Evolutionary conservation across 1,140 invertebrate genomes (phyloP), one percentile per base, ranked within the genome.

Genomic region (Yoshiicerus persimilis): DNA sequence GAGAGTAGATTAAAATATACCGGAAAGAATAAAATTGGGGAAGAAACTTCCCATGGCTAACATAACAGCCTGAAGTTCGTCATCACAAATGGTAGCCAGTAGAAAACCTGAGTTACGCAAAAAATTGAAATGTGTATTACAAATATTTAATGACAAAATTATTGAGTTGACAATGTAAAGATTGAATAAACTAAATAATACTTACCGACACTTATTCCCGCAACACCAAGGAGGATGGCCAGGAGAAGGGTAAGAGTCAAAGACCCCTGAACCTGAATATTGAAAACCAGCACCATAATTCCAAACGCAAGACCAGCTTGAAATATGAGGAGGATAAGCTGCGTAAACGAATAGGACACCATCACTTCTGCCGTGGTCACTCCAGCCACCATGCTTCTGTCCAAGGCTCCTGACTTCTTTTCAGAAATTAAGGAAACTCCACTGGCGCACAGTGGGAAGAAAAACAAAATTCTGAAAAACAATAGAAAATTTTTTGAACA

Each of bases 321-420:
- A 0, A 97, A 96, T 83, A 96, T 95, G 95, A 99, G 97, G 9
- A 98, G 96, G n/a, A 98, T 95, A 91, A 98, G 96, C 93, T 99
- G 97, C 0, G 97, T 97, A 3, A 97, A 94, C 2, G 99, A 96
- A 92, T 98, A 97, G 3, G 97, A 97, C 90, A 98, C 95, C 83
- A 99, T 94, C 89, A 98, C 96, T 93, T 99, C 97, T 2, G 95
- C 95, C 0, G 97, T 96, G 0, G 95, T 95, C 0, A 99, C 97
- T 70, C 87, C 87, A 39, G 96, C 96, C 0, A 98, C 97, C 95
- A 96, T 96, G 84, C 96, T 96, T 88, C 97, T 93, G 92, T 98
- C 97, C 89, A 98, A 91, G 9, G 97, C 92, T 36, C 97, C 97
- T 92, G 97, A 97, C 89, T 97, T 97, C 90, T 97, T 94, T 92